Percentiles rank a stretch among this genome's conserved stretches.
phyloP scores from a whole-genome alignment of 2,797 vertebrate species.

The Mus spretus region DNA sequence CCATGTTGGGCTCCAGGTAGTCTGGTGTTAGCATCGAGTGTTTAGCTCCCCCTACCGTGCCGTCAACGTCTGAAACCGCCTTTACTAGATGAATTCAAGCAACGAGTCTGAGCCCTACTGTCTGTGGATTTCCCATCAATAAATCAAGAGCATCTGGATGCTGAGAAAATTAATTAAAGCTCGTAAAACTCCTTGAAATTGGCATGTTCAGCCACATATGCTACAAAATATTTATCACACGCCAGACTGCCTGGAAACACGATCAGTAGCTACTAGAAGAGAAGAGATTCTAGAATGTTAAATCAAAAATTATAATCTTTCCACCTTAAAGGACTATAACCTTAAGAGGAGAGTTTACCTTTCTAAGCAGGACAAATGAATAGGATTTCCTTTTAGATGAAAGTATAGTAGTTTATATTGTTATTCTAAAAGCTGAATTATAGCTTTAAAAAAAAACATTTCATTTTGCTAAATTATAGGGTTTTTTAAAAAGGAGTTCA shows the following conservation, averaged over 20 bases:
- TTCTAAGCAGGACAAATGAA: conserved; percentile 29
- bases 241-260: conserved; percentile 71
- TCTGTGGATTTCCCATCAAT: conserved; percentile 61
- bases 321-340: background rate
- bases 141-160: conserved; percentile 64
- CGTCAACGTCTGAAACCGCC: background rate
- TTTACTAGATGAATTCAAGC: background rate
- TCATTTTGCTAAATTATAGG: background rate
- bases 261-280: conserved; percentile 48
- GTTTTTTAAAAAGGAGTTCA: conserved; percentile 26
- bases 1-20: background rate
- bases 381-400: conserved; percentile 32
- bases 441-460: background rate
- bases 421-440: conserved; percentile 26
- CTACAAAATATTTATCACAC: conserved; percentile 75
- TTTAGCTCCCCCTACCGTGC: background rate
- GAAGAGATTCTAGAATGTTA: conserved; percentile 60
- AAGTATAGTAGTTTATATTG: conserved; percentile 19
- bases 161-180: conserved; percentile 79
- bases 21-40: background rate
- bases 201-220: conserved; percentile 68
- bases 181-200: conserved; percentile 76
- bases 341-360: conserved; percentile 23
- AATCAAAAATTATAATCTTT: background rate
- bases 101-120: background rate